Percentiles rank a stretch among this genome's conserved stretches.
Evolutionary conservation across 2,888 invertebrate species (phyloP).

Genomic region (Cetonia aurata): DNA sequence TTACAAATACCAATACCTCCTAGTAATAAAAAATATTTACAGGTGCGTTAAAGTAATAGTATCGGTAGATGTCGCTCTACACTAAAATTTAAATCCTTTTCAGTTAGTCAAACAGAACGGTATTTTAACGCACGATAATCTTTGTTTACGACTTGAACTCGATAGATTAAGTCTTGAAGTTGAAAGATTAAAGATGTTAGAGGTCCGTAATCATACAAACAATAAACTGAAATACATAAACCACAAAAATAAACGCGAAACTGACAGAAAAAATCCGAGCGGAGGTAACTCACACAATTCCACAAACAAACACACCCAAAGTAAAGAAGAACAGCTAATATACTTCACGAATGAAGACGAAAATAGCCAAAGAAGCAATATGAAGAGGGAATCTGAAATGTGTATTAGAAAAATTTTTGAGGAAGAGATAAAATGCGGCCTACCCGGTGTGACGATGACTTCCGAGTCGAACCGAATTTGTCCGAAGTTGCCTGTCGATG

Average conservation of each 20-base stretch:
- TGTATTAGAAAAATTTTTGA: slow-evolving; percentile 34
- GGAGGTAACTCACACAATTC: neutral
- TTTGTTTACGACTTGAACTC: slow-evolving; percentile 62
- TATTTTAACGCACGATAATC: slow-evolving; percentile 64
- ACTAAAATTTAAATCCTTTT: slow-evolving; percentile 46
- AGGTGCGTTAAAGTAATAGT: slow-evolving; percentile 50
- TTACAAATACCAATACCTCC: slow-evolving; percentile 60
- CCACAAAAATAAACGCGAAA: slow-evolving; percentile 32
- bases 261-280: slow-evolving; percentile 5
- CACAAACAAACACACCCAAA: neutral
- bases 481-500: slow-evolving; percentile 2
- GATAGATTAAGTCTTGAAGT: slow-evolving; percentile 59
- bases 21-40: slow-evolving; percentile 64
- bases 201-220: slow-evolving; percentile 59
- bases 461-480: neutral
- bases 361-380: neutral
- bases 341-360: slow-evolving; percentile 23
- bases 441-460: slow-evolving; percentile 5
- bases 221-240: slow-evolving; percentile 56
- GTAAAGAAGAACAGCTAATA: slow-evolving; percentile 25
- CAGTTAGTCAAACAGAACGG: slow-evolving; percentile 65
- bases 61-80: neutral
- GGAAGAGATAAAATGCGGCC: slow-evolving; percentile 19
- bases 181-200: slow-evolving; percentile 56
- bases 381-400: slow-evolving; percentile 24